These are phyloP conservation scores for Antigone vipio DNA, from an alignment of 2,113 vertebrate genomes.

Conservation along the genomic window DNA sequence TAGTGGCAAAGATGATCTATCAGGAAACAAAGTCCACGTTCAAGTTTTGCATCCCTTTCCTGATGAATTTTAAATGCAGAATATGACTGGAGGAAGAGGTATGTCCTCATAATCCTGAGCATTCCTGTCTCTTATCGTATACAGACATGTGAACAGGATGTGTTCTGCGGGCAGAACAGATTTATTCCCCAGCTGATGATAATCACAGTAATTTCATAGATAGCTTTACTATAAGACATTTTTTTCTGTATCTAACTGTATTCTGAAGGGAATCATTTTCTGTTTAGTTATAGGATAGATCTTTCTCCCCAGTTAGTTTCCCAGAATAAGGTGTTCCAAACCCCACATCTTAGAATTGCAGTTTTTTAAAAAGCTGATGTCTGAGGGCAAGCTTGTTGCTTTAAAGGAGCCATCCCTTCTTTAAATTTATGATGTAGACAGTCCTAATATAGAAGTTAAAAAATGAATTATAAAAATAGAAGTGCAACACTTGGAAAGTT, in stretches of 20 bases:
- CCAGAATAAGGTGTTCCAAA: not conserved
- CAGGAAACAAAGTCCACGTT: not conserved
- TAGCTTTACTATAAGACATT: not conserved
- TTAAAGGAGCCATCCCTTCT: not conserved
- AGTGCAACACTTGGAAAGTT: not conserved
- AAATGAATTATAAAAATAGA: slow-evolving; percentile 2
- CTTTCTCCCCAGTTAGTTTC: not conserved
- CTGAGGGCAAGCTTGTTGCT: not conserved
- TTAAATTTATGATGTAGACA: not conserved
- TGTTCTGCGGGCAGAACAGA: not conserved
- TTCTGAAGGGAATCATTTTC: not conserved
- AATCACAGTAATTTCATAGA: not conserved
- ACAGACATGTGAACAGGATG: not conserved
- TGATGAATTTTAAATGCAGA: not conserved
- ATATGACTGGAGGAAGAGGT: not conserved
- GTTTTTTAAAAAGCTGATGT: not conserved
- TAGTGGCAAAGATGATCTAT: not conserved
- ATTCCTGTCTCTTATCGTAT: not conserved
- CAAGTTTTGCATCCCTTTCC: not conserved
- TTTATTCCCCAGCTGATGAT: not conserved
- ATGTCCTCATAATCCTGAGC: not conserved
- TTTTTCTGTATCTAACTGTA: not conserved
- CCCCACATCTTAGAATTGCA: not conserved
- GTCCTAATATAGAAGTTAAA: not conserved
- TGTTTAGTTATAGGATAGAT: not conserved